Percentiles rank a stretch among this genome's conserved stretches.
phyloP scores from a whole-genome alignment of 2,113 vertebrate genomes.

The Paraplagusia blochii region DNA sequence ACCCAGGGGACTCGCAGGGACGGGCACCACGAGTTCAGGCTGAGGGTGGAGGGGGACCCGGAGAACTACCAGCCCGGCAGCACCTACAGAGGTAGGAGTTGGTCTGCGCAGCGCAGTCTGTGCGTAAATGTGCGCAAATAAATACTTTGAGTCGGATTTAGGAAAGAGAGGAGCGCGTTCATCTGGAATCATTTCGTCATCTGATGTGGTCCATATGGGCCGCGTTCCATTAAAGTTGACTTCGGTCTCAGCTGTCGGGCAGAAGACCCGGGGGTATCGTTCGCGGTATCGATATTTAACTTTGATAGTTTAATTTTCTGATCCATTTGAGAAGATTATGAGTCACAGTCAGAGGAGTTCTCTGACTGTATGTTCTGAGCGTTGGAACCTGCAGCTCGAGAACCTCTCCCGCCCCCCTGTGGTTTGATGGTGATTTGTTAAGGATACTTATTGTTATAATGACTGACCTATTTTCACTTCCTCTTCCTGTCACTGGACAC shows the following conservation, averaged over 20 bases:
- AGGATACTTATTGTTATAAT: slow-evolving; percentile 31
- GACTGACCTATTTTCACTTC: slow-evolving; percentile 58
- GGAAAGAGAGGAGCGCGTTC: background rate
- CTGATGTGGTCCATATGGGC: too few species aligned
- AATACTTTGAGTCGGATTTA: slow-evolving; percentile 5
- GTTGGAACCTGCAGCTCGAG: slow-evolving; percentile 6
- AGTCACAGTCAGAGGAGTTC: too few species aligned
- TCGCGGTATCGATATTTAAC: too few species aligned
- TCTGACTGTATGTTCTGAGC: background rate
- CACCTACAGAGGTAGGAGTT: slow-evolving; percentile 87
- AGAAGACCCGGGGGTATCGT: too few species aligned
- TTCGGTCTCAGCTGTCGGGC: too few species aligned
- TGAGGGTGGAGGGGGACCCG: slow-evolving; percentile 90
- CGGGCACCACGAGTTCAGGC: slow-evolving; percentile 90
- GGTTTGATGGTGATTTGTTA: slow-evolving; percentile 26
- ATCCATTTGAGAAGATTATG: too few species aligned
- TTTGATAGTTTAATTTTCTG: too few species aligned
- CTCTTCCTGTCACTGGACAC: slow-evolving; percentile 14
- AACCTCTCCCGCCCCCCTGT: background rate
- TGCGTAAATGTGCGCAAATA: slow-evolving; percentile 24
- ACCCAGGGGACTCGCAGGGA: slow-evolving; percentile 87
- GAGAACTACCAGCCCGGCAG: slow-evolving; percentile 88
- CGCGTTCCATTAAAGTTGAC: too few species aligned
- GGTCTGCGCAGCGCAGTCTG: background rate
- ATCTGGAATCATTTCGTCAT: too few species aligned